Base-by-base conservation (phyloP, 2,113 vertebrate species). In the Centropus unirufus region DNA sequence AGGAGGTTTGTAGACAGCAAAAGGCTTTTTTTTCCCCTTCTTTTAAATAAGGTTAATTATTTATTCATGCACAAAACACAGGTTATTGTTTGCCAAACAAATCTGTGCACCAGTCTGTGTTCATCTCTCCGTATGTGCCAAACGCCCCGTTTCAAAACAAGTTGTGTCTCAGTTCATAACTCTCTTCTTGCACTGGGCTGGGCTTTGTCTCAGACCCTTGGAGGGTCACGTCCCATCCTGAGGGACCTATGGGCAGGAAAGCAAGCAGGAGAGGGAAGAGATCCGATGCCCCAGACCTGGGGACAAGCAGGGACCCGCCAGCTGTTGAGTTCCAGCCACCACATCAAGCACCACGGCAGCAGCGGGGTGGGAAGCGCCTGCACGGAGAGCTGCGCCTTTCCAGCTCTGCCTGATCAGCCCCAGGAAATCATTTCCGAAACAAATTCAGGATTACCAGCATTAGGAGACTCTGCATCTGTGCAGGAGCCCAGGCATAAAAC, bases 71-170 rank as follows among this genome's bases (percentile, higher is more conserved):
- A 89, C 94, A 95, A 97, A 93, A 95, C 92, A 83, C 91, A 54
- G 85, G 90, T 95, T 96, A 95, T 87, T 96, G 97, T 94, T 95
- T 96, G 92, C 93, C 94, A 96, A 97, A 96, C 96, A 96, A 96
- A 95, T 88, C 95, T 94, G 94, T 93, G 91, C 32, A 1, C 90
- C 82, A 89, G 91, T 79, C 94, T 90, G 82, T 80, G 95, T 30
- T 64, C 76, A 51, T 68, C 46, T 42, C 81, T 64, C 92, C 17
- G 40, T 64, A 40, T 44, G 29, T 15, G 61, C 82, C 75, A 83
- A 54, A 46, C 16, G 2, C 76, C 85, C 95, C 26, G 59, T 68
- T 91, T 54, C 89, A 62, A 66, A 96, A 94, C 81, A 91, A 83
- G 49, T 46, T 26, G 68, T 20, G 39, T 73, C 76, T 92, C 79